These are phyloP conservation scores for Ataeniobius toweri DNA, from an alignment of 2,797 vertebrate species.

Conservation along the genomic window DNA sequence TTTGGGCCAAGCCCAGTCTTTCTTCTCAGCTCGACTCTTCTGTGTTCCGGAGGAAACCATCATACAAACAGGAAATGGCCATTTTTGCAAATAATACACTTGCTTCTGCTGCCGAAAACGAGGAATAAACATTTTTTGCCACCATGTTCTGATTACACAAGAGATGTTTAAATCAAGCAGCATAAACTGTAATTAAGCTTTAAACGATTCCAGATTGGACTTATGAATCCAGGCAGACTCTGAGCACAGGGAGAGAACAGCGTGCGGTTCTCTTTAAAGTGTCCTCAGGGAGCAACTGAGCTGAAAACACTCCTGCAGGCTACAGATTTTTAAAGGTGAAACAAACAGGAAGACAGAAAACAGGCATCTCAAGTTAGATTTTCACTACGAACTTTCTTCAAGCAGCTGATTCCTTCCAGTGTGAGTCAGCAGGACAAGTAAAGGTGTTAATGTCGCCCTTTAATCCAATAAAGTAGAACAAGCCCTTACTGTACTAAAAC, in stretches of 20 bases:
- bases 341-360: slow-evolving; percentile 6
- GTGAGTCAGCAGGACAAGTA: slow-evolving; percentile 16
- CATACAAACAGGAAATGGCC: slow-evolving; percentile 51
- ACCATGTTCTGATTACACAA: slow-evolving; percentile 18
- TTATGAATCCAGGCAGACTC: slow-evolving; percentile 23
- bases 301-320: slow-evolving; percentile 64
- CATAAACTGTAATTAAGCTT: slow-evolving; percentile 30
- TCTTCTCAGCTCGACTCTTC: not conserved
- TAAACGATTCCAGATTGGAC: slow-evolving; percentile 10
- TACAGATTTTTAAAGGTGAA: slow-evolving; percentile 25
- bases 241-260: slow-evolving; percentile 19
- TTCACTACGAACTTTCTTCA: not conserved
- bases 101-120: slow-evolving; percentile 23
- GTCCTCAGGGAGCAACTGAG: slow-evolving; percentile 53
- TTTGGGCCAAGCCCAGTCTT: not conserved
- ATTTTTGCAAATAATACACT: slow-evolving; percentile 44
- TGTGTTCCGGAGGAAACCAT: slow-evolving; percentile 9
- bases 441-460: slow-evolving; percentile 38
- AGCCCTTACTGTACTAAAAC: not conserved
- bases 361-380: slow-evolving; percentile 1
- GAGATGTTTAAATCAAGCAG: slow-evolving; percentile 15
- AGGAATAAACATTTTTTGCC: slow-evolving; percentile 11
- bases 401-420: slow-evolving; percentile 29
- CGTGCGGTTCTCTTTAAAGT: slow-evolving; percentile 46
- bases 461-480: slow-evolving; percentile 25